These are phyloP conservation scores for Lepilemur ruficaudatus DNA, from an alignment of 2,797 vertebrate genomes.

Conservation along the genomic window DNA sequence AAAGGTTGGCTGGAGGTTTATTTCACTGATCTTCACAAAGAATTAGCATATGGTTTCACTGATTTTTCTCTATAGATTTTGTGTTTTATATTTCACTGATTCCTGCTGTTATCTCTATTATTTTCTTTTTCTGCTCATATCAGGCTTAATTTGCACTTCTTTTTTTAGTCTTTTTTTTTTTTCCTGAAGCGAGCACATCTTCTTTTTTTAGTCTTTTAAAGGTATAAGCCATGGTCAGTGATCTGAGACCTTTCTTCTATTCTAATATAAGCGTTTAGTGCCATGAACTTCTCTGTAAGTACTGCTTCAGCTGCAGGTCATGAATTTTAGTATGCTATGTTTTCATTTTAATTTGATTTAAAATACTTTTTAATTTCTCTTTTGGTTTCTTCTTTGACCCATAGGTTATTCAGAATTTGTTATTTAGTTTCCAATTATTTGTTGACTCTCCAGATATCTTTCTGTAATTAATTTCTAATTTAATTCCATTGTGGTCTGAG, in stretches of 20 bases:
- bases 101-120: background rate
- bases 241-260: background rate
- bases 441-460: slow-evolving; percentile 6
- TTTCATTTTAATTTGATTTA: slow-evolving; percentile 39
- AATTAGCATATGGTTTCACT: background rate
- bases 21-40: background rate
- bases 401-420: background rate
- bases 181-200: too few species aligned
- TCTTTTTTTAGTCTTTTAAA: background rate
- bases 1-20: background rate
- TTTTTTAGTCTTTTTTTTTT: background rate
- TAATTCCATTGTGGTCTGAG: background rate
- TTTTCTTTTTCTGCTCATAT: background rate
- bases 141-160: background rate
- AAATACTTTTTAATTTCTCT: slow-evolving; percentile 14
- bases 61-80: background rate
- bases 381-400: slow-evolving; percentile 3
- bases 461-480: slow-evolving; percentile 46
- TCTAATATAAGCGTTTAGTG: background rate
- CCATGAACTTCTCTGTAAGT: background rate
- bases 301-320: background rate
- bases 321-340: background rate
- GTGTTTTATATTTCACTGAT: background rate
- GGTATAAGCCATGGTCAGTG: background rate
- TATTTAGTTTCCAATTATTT: slow-evolving; percentile 47